phyloP scores from a whole-genome alignment of 2,888 invertebrate genomes.

The Cenopis cana region DNA sequence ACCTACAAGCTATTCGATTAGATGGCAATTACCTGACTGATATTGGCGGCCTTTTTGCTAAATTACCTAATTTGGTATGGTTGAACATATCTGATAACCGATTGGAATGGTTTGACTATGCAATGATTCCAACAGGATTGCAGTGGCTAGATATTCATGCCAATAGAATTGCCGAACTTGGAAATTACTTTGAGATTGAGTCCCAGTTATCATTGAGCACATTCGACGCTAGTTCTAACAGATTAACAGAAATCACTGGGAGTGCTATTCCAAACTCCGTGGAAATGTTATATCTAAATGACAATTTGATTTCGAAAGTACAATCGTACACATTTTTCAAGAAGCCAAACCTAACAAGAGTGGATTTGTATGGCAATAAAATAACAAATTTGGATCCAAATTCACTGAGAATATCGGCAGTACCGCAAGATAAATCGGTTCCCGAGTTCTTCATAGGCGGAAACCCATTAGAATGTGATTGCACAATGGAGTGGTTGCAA shows the following conservation, averaged over 20 bases:
- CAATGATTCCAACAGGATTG: slow-evolving; percentile 92
- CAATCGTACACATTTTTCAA: slow-evolving; percentile 95
- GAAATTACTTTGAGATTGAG: slow-evolving; percentile 94
- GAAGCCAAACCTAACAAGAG: slow-evolving; percentile 92
- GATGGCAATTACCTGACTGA: slow-evolving; percentile 93
- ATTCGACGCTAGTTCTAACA: slow-evolving; percentile 93
- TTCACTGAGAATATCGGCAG: slow-evolving; percentile 90
- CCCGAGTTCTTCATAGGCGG: slow-evolving; percentile 94
- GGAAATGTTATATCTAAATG: slow-evolving; percentile 91
- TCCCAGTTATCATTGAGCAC: slow-evolving; percentile 91
- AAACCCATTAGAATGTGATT: slow-evolving; percentile 95
- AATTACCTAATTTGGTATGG: slow-evolving; percentile 93
- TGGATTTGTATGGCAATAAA: slow-evolving; percentile 92
- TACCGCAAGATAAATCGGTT: slow-evolving; percentile 88
- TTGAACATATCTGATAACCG: slow-evolving; percentile 94
- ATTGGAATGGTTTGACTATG: slow-evolving; percentile 93
- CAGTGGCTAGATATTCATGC: slow-evolving; percentile 94
- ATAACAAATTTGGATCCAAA: slow-evolving; percentile 91
- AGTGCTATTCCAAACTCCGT: slow-evolving; percentile 94
- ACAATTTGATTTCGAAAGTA: slow-evolving; percentile 92
- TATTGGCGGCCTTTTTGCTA: slow-evolving; percentile 91
- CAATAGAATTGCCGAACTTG: slow-evolving; percentile 92
- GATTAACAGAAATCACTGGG: slow-evolving; percentile 91
- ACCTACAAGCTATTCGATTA: slow-evolving; percentile 91
- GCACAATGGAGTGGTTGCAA: slow-evolving; percentile 96